These are phyloP conservation scores for Apamea sordens DNA, from an alignment of 2,888 invertebrate genomes.

Conservation along the genomic window DNA sequence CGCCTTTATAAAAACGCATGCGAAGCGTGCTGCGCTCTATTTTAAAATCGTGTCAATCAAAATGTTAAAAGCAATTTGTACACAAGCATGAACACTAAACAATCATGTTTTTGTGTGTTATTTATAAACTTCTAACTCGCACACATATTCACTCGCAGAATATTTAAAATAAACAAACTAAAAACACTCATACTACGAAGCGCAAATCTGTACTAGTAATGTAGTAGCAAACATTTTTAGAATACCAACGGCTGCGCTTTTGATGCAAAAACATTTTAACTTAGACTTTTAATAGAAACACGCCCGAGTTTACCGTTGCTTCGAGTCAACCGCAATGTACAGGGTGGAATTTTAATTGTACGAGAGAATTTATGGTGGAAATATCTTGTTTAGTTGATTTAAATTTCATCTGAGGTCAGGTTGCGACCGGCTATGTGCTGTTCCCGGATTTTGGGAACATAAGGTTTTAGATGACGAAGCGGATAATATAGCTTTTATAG, in stretches of 20 bases:
- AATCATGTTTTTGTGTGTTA: not conserved
- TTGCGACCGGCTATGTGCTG: not conserved
- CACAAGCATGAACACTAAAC: not conserved
- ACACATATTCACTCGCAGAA: not conserved
- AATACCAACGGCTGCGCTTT: conserved; percentile 42
- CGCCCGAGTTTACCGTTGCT: conserved; percentile 35
- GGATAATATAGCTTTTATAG: not conserved
- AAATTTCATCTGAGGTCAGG: not conserved
- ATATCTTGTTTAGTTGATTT: conserved; percentile 15
- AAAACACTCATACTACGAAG: conserved; percentile 22
- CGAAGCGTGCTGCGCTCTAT: not conserved
- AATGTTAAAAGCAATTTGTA: not conserved
- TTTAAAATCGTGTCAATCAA: not conserved
- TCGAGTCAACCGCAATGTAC: conserved; percentile 19
- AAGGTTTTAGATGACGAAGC: not conserved
- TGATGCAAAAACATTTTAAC: conserved; percentile 58
- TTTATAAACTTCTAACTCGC: not conserved
- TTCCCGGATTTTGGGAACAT: not conserved
- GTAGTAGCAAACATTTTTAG: conserved; percentile 50
- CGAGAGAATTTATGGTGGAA: conserved; percentile 14
- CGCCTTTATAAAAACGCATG: not conserved
- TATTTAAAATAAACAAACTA: conserved; percentile 30
- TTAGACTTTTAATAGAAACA: conserved; percentile 58
- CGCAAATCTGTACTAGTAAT: conserved; percentile 22
- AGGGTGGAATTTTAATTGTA: conserved; percentile 32